phyloP scores from a whole-genome alignment of 2,113 vertebrate species.

The Lepisosteus oculatus region DNA sequence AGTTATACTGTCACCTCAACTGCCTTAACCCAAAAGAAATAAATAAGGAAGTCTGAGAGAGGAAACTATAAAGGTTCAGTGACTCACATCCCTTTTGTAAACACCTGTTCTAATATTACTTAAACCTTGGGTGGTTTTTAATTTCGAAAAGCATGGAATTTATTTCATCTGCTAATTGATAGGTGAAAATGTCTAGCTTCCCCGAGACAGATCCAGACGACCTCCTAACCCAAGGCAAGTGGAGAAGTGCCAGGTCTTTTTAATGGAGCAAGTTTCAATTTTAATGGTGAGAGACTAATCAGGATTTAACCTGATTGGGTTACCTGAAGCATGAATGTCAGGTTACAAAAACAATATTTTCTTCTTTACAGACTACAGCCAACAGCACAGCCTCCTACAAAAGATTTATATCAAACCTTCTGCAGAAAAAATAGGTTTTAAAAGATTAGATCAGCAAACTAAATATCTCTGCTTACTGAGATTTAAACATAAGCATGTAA shows the following conservation, averaged over 20 bases:
- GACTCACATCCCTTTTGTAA: not conserved
- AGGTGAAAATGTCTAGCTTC: not conserved
- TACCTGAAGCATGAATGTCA: slow-evolving; percentile 49
- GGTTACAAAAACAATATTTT: slow-evolving; percentile 22
- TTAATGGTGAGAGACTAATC: too few species aligned
- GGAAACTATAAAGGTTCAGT: not conserved
- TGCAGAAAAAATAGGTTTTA: too few species aligned
- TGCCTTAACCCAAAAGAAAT: too few species aligned
- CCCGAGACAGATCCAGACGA: slow-evolving; percentile 31
- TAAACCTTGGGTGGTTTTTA: not conserved
- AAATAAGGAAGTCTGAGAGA: not conserved
- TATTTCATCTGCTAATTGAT: not conserved
- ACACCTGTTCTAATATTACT: not conserved
- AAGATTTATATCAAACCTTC: too few species aligned
- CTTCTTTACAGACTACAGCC: too few species aligned
- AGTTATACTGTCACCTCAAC: too few species aligned
- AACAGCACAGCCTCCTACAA: too few species aligned
- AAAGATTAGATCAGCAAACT: too few species aligned
- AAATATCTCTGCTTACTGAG: too few species aligned
- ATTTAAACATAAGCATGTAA: too few species aligned
- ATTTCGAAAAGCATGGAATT: not conserved
- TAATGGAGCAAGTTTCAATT: too few species aligned
- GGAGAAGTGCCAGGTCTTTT: slow-evolving; percentile 46
- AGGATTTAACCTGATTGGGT: slow-evolving; percentile 54
- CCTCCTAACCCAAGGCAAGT: slow-evolving; percentile 46